Evolutionary conservation across 2,797 vertebrate species (phyloP), one percentile per base, ranked within the genome.

Genomic region (Nasua narica): DNA sequence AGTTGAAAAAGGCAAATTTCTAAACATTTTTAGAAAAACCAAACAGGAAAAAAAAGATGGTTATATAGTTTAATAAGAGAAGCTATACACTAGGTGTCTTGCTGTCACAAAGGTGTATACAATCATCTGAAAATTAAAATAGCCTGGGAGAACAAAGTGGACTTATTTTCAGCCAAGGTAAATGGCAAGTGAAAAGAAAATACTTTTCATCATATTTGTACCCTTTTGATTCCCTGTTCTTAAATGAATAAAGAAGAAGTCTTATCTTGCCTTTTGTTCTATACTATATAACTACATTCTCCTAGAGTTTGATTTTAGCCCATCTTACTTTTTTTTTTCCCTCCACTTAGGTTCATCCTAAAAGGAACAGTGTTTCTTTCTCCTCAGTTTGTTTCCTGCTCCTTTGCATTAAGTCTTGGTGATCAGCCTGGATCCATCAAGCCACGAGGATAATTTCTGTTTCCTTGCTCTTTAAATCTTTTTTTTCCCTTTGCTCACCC

Each of bases 1-100:
- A 86, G 91, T 81, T 89, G 91, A 84, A 65, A 92, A 35, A 95
- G 91, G 91, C 93, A 97, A 97, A 98, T 94, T 70, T 94, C 97
- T 72, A 58, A 97, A 92, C 89, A 85, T 74, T 94, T 92, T 76
- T 91, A 96, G 70, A 86, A 98, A 97, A 98, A 70, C 21, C 82
- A 96, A 97, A 95, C 27, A 97, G 29, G 50, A 43, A 93, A 90
- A 94, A 52, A 14, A 82, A 91, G 52, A 50, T 95, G 65, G 65
- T 54, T 32, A 40, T 14, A 27, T 27, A 90, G 32, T 25, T 87
- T 91, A 93, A 93, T 90, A 97, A 95, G 56, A 96, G 90, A 92
- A 95, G 82, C 74, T 79, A 32, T 2, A 29, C 27, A 14, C 74
- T 52, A 48, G 13, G 7, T 35, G 8, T 37, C 25, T 69, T 67